Evolutionary conservation across 1,140 invertebrate genomes (phyloP).

Genomic region (Lepidurus packardi): DNA sequence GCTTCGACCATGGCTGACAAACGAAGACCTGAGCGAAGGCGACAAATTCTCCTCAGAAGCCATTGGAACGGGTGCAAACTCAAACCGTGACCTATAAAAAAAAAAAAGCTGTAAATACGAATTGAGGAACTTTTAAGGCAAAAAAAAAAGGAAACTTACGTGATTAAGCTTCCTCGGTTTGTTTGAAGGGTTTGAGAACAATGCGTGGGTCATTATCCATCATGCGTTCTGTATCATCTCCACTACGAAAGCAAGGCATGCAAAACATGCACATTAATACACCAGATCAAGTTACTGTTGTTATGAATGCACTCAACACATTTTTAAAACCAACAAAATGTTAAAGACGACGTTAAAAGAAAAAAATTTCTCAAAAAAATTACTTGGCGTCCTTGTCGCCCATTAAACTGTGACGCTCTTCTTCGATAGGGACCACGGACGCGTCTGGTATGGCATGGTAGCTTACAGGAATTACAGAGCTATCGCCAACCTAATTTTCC

Average conservation of each 20-base stretch:
- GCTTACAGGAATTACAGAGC: not conserved
- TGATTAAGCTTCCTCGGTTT: slow-evolving; percentile 32
- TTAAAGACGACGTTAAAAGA: not conserved
- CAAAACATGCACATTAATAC: slow-evolving; percentile 24
- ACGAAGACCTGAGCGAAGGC: slow-evolving; percentile 33
- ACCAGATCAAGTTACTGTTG: slow-evolving; percentile 6
- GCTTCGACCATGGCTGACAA: slow-evolving; percentile 16
- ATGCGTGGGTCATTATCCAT: slow-evolving; percentile 33
- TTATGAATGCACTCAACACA: not conserved
- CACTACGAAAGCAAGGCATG: not conserved
- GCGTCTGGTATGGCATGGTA: slow-evolving; percentile 6
- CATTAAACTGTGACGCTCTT: slow-evolving; percentile 32
- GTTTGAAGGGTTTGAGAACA: slow-evolving; percentile 32
- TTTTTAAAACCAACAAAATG: too few relatives aligned
- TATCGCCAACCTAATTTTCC: not conserved
- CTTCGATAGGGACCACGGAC: slow-evolving; percentile 30
- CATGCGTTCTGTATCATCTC: slow-evolving; percentile 34
- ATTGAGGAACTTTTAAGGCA: not conserved
- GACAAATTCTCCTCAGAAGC: slow-evolving; percentile 33
- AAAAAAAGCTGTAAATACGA: not conserved
- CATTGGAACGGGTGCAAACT: slow-evolving; percentile 28
- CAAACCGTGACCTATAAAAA: slow-evolving; percentile 6
- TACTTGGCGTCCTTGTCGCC: slow-evolving; percentile 28
- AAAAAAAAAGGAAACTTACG: not conserved
- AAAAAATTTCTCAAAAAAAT: not conserved